Evolutionary conservation across 2,797 vertebrate genomes (phyloP), one percentile per base, ranked within the genome.

Genomic region (Lagorchestes hirsutus): DNA sequence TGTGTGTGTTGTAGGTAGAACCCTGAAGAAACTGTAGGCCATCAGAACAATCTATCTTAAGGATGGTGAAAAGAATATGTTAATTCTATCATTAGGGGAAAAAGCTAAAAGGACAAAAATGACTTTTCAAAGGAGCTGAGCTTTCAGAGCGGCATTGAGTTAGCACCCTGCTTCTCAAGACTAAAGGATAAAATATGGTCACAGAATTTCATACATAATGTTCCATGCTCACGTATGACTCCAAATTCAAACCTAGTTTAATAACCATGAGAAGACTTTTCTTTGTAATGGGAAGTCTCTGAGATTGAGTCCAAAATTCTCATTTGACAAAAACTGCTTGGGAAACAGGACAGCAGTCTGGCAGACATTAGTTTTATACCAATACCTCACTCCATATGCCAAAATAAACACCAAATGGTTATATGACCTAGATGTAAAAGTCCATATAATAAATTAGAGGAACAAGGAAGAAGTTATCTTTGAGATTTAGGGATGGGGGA

Each of bases 101-200:
- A 94, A 95, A 28, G 31, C n/a, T 40, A 31, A 59, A 62, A n/a
- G 50, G 24, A 50, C 97, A 58, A 93, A 95, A 59, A 9, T 29
- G 40, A 93, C 31, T 91, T 92, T 96, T 55, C 40, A 62, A 82
- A 90, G 16, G 54, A 91, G 94, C 62, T 6, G 93, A 54, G 54
- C 54, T 91, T 92, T 59, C 50, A 94, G 55, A 3, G 40, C 18
- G 9, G 58, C 4, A 58, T 62, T 91, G 90, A n/a, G 91, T 40
- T 90, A 34, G 34, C 29, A 91, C 24, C 54, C 93, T 92, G 62
- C 34, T 95, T 87, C 46, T 92, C 92, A 94, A 94, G 40, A 55
- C 40, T 28, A 82, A 54, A 95, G 94, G 34, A 93, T 16, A 82
- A 93, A 93, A 91, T 11, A 59, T 0, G 40, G 40, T 74, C 52